Base-by-base conservation (phyloP, 2,113 vertebrate genomes). In the Lophochroa leadbeateri region DNA sequence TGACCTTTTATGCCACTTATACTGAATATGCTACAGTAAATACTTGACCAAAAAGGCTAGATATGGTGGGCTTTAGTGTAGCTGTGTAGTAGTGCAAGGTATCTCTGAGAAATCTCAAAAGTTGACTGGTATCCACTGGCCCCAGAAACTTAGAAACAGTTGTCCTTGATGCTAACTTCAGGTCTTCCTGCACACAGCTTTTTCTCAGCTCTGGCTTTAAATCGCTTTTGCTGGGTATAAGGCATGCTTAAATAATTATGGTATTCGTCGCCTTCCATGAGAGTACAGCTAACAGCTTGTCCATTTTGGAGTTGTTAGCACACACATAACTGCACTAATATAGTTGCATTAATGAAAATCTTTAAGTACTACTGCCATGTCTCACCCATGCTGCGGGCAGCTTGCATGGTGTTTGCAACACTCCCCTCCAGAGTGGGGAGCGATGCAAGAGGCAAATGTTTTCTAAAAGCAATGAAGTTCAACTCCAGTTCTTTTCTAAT, bases 371-470 rank as follows among this genome's bases (percentile, higher is more conserved):
- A 10, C 23, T 64, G 70, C 35, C 0, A 0, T 13, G 49, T 69
- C 58, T 17, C 49, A 14, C 17, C 57, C 23, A 17, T 0, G 2
- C 74, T 52, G 35, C 0, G 0, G 49, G 57, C 47, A 5, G 17
- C 53, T 76, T 57, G 17, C 6, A 0, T 5, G 67, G 55, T 25
- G 2, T 37, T 69, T 57, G 76, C 82, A 27, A 13, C 4, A 0
- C 17, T 60, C 37, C 33, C 11, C 19, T 63, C n/a, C 20, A 6
- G 3, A 23, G 35, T 11, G 46, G 55, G 44, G 61, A 68, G 25
- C 5, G 0, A 11, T 41, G 21, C 49, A 41, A 37, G 29, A 82
- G 28, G 23, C 58, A 55, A 79, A 21, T 0, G 0, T 57, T 79
- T 57, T 72, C 49, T 24, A 47, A 58, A 69, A 88, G 28, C 17